Base-by-base conservation (phyloP, 2,888 invertebrate genomes). In the Operophtera brumata region DNA sequence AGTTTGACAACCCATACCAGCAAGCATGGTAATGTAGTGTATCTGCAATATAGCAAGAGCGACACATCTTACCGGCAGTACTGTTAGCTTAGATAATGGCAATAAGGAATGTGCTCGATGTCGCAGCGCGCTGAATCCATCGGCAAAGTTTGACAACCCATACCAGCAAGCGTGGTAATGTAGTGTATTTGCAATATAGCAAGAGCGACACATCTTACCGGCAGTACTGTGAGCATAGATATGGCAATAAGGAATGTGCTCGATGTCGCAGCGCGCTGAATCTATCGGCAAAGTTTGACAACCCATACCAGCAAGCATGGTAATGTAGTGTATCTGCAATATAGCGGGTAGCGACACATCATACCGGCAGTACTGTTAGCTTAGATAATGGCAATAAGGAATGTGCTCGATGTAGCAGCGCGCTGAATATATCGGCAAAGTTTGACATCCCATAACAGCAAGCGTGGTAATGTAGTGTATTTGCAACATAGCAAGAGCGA, bases 241-340 rank as follows among this genome's bases (percentile, higher is more conserved):
- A 66, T 63, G 61, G 61, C 61, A 61, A 59, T 60, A 59, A 60
- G 52, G 58, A 57, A 54, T 54, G 49, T 56, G 46, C 46, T 39
- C 28, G 26, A 40, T 20, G 28, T 39, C 10, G 25, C 34, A 9
- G 12, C 5, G 30, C 54, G 61, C 47, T 62, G 49, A 64, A 71
- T 69, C 67, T 71, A 71, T 70, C 66, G 67, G 47, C 47, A 59
- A 75, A 77, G 71, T 77, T 76, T 67, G 73, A 72, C 74, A 69
- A 20, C 20, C 20, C 20, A 20, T 20, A 20, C 20, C 20, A 20
- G 4, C n/a, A n/a, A 26, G 6, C 28, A 13, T 10, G 20, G 13
- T 49, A 37, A 49, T 43, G 49, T 43, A 49, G 30, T 37, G 43
- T 30, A 36, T 42, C 36, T 37, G 36, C 49, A 43, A 36, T 20